These are phyloP conservation scores for Rhynchotus rufescens DNA, from an alignment of 2,797 vertebrate species.

Conservation along the genomic window DNA sequence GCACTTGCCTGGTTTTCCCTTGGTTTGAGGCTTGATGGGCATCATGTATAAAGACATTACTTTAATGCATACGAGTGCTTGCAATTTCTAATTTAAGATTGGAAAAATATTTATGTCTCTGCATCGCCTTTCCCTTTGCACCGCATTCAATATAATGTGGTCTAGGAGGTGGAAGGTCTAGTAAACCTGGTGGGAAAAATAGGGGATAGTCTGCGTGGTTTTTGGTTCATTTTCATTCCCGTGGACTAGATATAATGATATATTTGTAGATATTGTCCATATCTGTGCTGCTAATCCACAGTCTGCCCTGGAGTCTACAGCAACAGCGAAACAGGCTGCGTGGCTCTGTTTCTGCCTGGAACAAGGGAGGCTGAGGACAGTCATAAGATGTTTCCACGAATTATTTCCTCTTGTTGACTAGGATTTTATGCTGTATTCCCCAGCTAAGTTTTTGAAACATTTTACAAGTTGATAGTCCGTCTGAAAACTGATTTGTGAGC, in stretches of 20 bases:
- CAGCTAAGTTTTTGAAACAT: background rate
- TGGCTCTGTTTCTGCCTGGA: background rate
- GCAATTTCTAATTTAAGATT: background rate
- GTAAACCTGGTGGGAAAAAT: background rate
- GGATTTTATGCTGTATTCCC: background rate
- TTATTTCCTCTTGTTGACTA: background rate
- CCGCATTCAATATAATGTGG: background rate
- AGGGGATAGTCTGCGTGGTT: background rate
- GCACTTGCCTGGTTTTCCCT: background rate
- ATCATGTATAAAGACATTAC: background rate
- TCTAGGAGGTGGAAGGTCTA: rapidly evolving
- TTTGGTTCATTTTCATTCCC: rapidly evolving
- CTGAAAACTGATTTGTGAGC: background rate
- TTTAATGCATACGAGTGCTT: background rate
- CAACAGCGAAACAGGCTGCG: rapidly evolving
- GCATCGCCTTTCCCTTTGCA: background rate
- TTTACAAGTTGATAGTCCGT: background rate
- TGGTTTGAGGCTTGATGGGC: background rate
- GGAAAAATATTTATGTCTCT: background rate
- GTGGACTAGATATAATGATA: rapidly evolving
- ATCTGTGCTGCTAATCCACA: rapidly evolving
- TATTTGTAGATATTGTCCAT: rapidly evolving
- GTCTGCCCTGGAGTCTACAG: rapidly evolving
- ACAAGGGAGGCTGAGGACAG: background rate
- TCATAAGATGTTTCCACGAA: background rate